Evolutionary conservation across 2,888 invertebrate genomes (phyloP).

Genomic region (Noctua janthina): DNA sequence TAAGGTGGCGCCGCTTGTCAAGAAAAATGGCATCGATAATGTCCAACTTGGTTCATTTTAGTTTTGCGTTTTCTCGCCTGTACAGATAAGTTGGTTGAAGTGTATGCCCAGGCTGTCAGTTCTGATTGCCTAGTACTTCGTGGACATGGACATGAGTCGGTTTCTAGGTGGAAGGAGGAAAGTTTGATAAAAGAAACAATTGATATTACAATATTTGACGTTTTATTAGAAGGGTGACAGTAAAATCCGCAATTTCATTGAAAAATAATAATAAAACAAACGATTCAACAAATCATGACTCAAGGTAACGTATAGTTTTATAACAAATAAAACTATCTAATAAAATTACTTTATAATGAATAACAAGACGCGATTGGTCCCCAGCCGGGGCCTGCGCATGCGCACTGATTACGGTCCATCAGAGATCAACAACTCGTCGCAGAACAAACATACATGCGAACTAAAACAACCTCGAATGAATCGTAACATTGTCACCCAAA

Average conservation of each 20-base stretch:
- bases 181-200: slow-evolving; percentile 79
- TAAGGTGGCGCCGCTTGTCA: no score
- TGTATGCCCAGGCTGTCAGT: no score
- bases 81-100: no score
- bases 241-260: slow-evolving; percentile 89
- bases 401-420: slow-evolving; percentile 69
- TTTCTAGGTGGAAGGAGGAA: not conserved
- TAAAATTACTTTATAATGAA: slow-evolving; percentile 85
- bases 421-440: slow-evolving; percentile 63
- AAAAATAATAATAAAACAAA: slow-evolving; percentile 89
- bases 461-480: slow-evolving; percentile 73
- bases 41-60: no score
- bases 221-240: slow-evolving; percentile 90
- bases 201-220: slow-evolving; percentile 87
- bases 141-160: not conserved
- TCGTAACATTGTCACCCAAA: slow-evolving; percentile 77
- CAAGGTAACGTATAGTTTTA: slow-evolving; percentile 89
- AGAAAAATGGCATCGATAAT: no score
- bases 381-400: slow-evolving; percentile 40
- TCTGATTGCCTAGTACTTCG: not conserved
- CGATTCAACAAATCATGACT: slow-evolving; percentile 90
- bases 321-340: slow-evolving; percentile 87
- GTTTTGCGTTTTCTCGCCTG: no score
- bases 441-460: slow-evolving; percentile 50
- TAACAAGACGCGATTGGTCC: slow-evolving; percentile 78